A percentile compares a stretch with the other conserved stretches of the same genome.
Evolutionary conservation across 2,113 vertebrate species (phyloP).

Genomic region (Antigone vipio): DNA sequence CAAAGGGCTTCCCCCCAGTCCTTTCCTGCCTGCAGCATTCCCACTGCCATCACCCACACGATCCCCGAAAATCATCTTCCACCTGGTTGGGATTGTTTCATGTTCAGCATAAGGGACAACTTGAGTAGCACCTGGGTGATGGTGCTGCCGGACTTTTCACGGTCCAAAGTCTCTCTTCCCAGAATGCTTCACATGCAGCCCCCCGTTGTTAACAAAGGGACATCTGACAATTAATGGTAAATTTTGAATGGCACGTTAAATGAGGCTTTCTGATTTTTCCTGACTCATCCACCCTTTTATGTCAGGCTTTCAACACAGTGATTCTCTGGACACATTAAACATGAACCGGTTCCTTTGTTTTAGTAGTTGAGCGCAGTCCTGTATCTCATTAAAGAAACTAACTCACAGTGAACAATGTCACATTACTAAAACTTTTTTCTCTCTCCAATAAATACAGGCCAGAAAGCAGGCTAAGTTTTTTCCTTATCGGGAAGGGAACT

Average conservation of each 20-base stretch:
- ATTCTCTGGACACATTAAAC: conserved; percentile 7
- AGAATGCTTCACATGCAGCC: neutral
- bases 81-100: neutral
- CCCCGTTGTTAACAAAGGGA: neutral
- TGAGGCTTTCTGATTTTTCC: neutral
- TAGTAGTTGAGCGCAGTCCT: neutral
- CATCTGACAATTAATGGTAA: neutral
- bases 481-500: neutral
- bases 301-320: neutral
- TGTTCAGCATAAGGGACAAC: neutral
- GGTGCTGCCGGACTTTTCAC: neutral
- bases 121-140: neutral
- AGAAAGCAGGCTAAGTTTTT: neutral
- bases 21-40: neutral
- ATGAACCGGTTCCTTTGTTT: conserved; percentile 10
- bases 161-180: neutral
- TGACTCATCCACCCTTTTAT: neutral
- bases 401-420: neutral
- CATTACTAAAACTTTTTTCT: neutral
- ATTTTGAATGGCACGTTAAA: neutral
- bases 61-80: neutral
- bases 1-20: neutral
- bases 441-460: neutral
- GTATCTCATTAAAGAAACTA: neutral
- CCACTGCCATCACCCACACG: neutral